A percentile compares a stretch with the other conserved stretches of the same genome.
These are phyloP conservation scores for Tanaodytes sp. DNA, from an alignment of 2,888 invertebrate species.

Conservation along the genomic window DNA sequence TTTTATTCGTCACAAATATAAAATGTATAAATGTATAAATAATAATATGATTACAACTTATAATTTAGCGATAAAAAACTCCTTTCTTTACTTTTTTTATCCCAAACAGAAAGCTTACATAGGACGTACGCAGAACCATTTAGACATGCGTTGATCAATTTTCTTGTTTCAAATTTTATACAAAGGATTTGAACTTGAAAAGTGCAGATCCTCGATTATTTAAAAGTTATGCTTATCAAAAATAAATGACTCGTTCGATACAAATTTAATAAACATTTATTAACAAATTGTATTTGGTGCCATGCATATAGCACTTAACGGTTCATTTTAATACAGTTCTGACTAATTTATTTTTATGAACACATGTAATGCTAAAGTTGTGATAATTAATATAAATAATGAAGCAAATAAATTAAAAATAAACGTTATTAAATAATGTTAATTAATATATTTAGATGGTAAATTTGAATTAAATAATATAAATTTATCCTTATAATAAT, in stretches of 20 bases:
- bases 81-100: slow-evolving; percentile 2
- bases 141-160: slow-evolving; percentile 2
- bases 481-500: not conserved
- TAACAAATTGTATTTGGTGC: slow-evolving; percentile 31
- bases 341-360: slow-evolving; percentile 34
- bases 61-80: slow-evolving; percentile 1
- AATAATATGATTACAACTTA: slow-evolving; percentile 18
- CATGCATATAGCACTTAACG: slow-evolving; percentile 7
- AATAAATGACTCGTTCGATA: slow-evolving; percentile 32
- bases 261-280: slow-evolving; percentile 39
- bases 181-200: not conserved
- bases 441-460: slow-evolving; percentile 12
- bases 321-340: slow-evolving; percentile 20
- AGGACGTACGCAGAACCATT: slow-evolving; percentile 2
- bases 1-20: slow-evolving; percentile 17
- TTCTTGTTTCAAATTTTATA: slow-evolving; percentile 2
- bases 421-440: slow-evolving; percentile 32
- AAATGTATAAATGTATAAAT: slow-evolving; percentile 29
- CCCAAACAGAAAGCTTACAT: slow-evolving; percentile 16
- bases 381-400: slow-evolving; percentile 37
- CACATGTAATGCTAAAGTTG: slow-evolving; percentile 34
- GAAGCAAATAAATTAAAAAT: slow-evolving; percentile 38
- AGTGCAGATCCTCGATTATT: not conserved
- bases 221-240: slow-evolving; percentile 20
- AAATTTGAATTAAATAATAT: slow-evolving; percentile 22